A percentile compares a stretch with the other conserved stretches of the same genome.
Conservation (phyloP, 2,113 vertebrate genomes). For the Apteryx owenii region DNA sequence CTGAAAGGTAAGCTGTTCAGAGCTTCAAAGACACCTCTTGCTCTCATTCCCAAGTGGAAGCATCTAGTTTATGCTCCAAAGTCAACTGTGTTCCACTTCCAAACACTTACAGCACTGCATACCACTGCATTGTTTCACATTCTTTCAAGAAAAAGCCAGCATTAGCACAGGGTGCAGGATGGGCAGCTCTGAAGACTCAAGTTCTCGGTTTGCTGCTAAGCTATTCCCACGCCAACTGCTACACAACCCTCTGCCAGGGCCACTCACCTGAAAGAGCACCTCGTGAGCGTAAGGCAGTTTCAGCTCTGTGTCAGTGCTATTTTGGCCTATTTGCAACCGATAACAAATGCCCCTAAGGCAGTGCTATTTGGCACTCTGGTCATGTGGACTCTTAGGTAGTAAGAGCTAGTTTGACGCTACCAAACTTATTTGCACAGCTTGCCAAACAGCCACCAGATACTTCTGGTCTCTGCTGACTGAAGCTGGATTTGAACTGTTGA, state of each 20-base stretch:
- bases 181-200: not conserved
- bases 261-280: not conserved
- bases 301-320: not conserved
- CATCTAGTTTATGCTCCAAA: not conserved
- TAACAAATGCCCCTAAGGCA: not conserved
- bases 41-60: not conserved
- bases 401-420: not conserved
- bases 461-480: conserved; percentile 2
- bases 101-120: not conserved
- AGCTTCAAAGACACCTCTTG: not conserved
- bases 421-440: not conserved
- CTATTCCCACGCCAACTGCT: not conserved
- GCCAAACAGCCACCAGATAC: not conserved
- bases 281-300: not conserved
- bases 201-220: not conserved
- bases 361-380: not conserved
- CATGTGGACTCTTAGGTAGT: not conserved
- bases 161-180: not conserved
- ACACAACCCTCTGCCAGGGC: not conserved
- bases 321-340: not conserved
- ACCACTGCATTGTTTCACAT: not conserved
- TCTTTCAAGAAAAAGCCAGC: not conserved
- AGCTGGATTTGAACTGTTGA: not conserved
- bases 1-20: not conserved
- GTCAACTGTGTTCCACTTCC: not conserved